Percentiles rank a stretch among this genome's conserved stretches.
Evolutionary conservation across 2,888 invertebrate species (phyloP).

Genomic region (Dermolepida albohirtum): DNA sequence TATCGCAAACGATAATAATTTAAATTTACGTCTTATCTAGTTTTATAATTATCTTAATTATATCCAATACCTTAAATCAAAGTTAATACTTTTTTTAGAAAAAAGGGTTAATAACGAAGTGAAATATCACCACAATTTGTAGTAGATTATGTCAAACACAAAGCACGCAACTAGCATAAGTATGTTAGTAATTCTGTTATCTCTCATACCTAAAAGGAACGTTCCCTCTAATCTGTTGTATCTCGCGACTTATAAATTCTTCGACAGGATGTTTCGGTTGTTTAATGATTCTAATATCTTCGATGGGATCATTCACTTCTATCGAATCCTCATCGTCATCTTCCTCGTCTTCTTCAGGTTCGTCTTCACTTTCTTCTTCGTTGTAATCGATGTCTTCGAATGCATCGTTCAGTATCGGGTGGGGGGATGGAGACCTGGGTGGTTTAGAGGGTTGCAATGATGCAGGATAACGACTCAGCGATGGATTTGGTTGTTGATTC

Average conservation of each 20-base stretch:
- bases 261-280: slow-evolving; percentile 23
- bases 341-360: slow-evolving; percentile 48
- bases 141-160: too few species aligned
- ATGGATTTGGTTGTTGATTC: slow-evolving; percentile 23
- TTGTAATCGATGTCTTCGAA: slow-evolving; percentile 52
- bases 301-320: slow-evolving; percentile 30
- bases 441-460: slow-evolving; percentile 56
- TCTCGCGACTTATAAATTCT: slow-evolving; percentile 35
- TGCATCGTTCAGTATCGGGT: slow-evolving; percentile 54
- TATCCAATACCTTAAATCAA: too few species aligned
- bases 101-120: too few species aligned
- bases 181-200: slow-evolving; percentile 1
- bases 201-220: slow-evolving; percentile 28
- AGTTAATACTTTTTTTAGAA: too few species aligned
- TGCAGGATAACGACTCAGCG: slow-evolving; percentile 34
- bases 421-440: slow-evolving; percentile 60
- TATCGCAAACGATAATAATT: too few species aligned
- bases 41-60: too few species aligned
- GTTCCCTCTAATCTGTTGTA: slow-evolving; percentile 33
- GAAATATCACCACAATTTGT: too few species aligned
- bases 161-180: too few species aligned
- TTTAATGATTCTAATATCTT: slow-evolving; percentile 26
- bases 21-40: too few species aligned
- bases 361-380: slow-evolving; percentile 48
- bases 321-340: slow-evolving; percentile 31